Evolutionary conservation across 2,113 vertebrate species (phyloP), one percentile per base, ranked within the genome.

Genomic region (Callipepla squamata): DNA sequence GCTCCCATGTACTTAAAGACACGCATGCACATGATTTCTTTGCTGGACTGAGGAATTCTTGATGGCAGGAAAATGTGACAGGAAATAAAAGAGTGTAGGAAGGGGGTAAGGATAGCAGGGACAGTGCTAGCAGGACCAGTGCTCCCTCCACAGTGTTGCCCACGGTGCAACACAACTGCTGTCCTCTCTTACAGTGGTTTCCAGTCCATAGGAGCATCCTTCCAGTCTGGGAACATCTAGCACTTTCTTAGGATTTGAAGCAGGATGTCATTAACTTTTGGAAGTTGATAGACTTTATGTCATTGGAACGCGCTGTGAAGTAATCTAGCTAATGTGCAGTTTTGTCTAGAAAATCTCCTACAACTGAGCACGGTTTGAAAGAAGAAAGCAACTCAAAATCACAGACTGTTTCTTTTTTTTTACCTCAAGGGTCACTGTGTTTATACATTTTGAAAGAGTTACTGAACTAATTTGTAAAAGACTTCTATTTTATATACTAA

Each of bases 281-380:
- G 55, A 96, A 70, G 87, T 76, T 58, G 63, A 57, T 26, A 76
- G 82, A 34, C 61, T 77, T 77, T 10, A 62, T 3, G 1, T 63
- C 90, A 85, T 34, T 7, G 20, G 73, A 93, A 81, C 36, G 20
- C 47, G 12, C 38, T 4, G 65, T 82, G 89, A 89, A 92, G 77
- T 89, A 94, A 94, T 94, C 81, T 77, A 88, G 88, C 79, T 96
- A 94, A 95, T 82, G 84, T 40, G 67, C 74, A 89, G 73, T 80
- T 96, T 63, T 92, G 67, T 93, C 76, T 88, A 63, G 44, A 74
- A 90, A 73, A 44, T 82, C 83, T 91, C 92, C 61, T 36, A 55
- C 76, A 44, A 55, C 38, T 81, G 25, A 85, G 19, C 48, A 44
- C 0, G 1, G 50, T 82, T 94, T 2, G 11, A 69, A 92, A 79